Conservation (phyloP, 2,797 vertebrate genomes). For the Holocentrus rufus region DNA sequence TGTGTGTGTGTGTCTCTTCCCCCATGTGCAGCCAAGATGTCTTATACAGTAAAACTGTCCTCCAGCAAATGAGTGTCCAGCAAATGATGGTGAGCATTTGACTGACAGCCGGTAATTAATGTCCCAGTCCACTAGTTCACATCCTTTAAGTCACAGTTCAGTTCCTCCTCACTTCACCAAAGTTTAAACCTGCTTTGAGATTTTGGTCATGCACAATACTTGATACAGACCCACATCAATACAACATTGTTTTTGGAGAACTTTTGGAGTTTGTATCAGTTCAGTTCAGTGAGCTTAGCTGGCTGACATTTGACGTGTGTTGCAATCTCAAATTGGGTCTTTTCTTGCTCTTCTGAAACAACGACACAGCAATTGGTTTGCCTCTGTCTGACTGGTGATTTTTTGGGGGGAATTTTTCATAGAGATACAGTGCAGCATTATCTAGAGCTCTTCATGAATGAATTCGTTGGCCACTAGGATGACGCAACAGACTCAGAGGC, state of each 20-base stretch:
- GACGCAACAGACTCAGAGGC: conserved; percentile 26
- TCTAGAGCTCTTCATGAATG: conserved; percentile 36
- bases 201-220: conserved; percentile 9
- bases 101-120: conserved; percentile 59
- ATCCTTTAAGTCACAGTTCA: background rate
- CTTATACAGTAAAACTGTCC: conserved; percentile 16
- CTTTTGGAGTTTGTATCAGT: conserved; percentile 13
- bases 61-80: conserved; percentile 33
- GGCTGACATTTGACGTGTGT: conserved; percentile 18
- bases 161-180: conserved; percentile 14
- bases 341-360: conserved; percentile 23
- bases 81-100: conserved; percentile 35
- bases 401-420: no score
- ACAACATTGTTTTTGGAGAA: background rate
- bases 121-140: conserved; percentile 34
- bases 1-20: background rate
- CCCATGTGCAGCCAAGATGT: conserved; percentile 12
- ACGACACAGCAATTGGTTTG: conserved; percentile 17
- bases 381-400: no score
- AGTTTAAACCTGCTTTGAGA: conserved; percentile 1
- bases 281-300: conserved; percentile 14
- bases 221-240: background rate
- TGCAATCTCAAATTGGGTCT: background rate
- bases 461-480: conserved; percentile 31
- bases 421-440: conserved; percentile 1